phyloP scores from a whole-genome alignment of 2,797 vertebrate genomes.

The Peromyscus eremicus region DNA sequence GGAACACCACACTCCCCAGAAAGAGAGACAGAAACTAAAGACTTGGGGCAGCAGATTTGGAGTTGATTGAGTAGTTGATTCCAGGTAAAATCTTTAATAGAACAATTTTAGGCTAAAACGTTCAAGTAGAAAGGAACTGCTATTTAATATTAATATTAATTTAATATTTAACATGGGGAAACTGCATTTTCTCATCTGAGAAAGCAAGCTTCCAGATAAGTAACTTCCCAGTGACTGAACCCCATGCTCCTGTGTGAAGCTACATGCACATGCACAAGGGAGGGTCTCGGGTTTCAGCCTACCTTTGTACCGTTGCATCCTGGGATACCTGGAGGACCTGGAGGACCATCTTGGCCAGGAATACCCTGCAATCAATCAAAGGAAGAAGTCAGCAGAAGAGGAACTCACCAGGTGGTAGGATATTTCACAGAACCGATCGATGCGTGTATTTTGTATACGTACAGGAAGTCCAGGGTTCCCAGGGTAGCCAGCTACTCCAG shows the following conservation, averaged over 20 bases:
- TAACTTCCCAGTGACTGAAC: too few relatives aligned
- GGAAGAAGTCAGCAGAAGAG: conserved; percentile 15
- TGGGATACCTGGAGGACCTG: conserved; percentile 94
- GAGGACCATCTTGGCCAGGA: conserved; percentile 97
- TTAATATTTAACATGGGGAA: not conserved
- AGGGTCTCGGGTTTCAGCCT: conserved; percentile 46
- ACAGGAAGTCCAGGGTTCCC: conserved; percentile 97
- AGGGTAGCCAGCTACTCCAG: conserved; percentile 94
- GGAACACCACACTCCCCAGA: not conserved
- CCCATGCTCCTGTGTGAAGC: accelerated
- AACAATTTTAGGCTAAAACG: not conserved
- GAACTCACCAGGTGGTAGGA: not conserved
- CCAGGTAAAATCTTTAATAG: not conserved
- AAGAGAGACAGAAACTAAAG: not conserved
- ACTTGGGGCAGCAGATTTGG: not conserved
- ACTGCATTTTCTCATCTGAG: not conserved
- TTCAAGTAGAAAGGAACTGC: not conserved
- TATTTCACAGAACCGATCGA: not conserved
- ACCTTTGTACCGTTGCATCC: conserved; percentile 99
- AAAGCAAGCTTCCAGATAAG: not conserved
- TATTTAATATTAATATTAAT: too few relatives aligned
- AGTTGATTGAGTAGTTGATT: not conserved
- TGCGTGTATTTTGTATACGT: conserved; percentile 84
- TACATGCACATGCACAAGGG: not conserved
- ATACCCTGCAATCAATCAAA: conserved; percentile 91